These are phyloP conservation scores for Leptestheria dahalacensis DNA, from an alignment of 1,140 invertebrate species.

Conservation along the genomic window DNA sequence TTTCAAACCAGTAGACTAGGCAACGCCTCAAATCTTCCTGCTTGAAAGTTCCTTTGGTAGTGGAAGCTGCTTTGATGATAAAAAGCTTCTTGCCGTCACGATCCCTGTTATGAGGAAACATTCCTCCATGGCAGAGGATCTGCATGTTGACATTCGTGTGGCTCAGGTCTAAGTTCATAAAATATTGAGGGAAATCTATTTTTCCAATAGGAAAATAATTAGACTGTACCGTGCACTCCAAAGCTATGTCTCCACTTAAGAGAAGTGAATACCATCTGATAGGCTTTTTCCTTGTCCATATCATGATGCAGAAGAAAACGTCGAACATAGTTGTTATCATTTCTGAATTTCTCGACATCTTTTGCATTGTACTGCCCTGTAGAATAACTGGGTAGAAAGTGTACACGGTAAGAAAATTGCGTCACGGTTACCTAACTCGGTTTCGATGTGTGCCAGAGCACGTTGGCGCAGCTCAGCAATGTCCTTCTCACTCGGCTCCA, in stretches of 20 bases:
- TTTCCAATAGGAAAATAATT: not conserved
- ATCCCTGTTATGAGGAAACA: constrained; percentile 60
- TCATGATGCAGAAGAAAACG: constrained; percentile 56
- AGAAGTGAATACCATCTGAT: constrained; percentile 64
- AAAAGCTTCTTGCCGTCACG: constrained; percentile 60
- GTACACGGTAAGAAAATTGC: not conserved
- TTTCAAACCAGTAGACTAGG: constrained; percentile 69
- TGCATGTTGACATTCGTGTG: constrained; percentile 49
- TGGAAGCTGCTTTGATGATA: constrained; percentile 57
- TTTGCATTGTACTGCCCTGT: constrained; percentile 38
- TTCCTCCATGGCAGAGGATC: constrained; percentile 54
- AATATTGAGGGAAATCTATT: not conserved
- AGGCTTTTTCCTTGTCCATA: constrained; percentile 40
- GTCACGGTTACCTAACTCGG: not conserved
- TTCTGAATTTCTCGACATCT: constrained; percentile 49
- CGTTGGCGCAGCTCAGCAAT: constrained; percentile 9
- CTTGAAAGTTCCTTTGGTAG: constrained; percentile 55
- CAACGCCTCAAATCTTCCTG: constrained; percentile 51
- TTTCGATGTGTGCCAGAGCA: constrained; percentile 10
- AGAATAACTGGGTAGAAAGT: not conserved
- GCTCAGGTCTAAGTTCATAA: constrained; percentile 40
- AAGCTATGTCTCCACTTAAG: constrained; percentile 68
- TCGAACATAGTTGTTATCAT: constrained; percentile 46
- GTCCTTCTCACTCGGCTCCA: constrained; percentile 15
- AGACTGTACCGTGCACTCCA: constrained; percentile 50